Conservation (phyloP, 2,888 invertebrate genomes). For the Drosophila mettleri region DNA sequence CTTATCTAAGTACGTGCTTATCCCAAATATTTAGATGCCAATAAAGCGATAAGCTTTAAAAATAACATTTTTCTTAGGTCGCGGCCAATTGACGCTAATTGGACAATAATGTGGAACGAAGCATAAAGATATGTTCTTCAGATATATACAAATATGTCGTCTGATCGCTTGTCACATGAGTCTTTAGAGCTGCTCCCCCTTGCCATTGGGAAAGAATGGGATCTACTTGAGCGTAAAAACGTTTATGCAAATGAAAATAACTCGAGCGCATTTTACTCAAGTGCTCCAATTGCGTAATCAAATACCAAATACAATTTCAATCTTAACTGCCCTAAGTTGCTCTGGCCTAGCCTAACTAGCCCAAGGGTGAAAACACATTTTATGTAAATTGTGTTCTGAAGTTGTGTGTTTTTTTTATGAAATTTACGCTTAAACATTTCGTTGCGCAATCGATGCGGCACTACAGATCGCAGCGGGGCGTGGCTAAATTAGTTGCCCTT, state of each 20-base stretch:
- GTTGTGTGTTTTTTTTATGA: conserved; percentile 39
- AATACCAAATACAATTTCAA: conserved; percentile 61
- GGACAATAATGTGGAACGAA: conserved; percentile 56
- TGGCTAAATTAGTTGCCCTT: conserved; percentile 64
- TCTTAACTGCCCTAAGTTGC: conserved; percentile 23
- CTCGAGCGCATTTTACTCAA: conserved; percentile 56
- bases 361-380: conserved; percentile 6
- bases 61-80: conserved; percentile 22
- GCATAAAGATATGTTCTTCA: conserved; percentile 21
- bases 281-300: conserved; percentile 72
- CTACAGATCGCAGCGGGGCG: conserved; percentile 66
- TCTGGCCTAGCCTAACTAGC: conserved; percentile 26
- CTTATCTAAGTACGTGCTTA: conserved; percentile 18
- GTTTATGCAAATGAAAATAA: conserved; percentile 65
- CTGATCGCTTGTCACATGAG: conserved; percentile 28
- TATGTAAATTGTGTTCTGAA: conserved; percentile 43
- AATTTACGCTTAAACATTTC: conserved; percentile 71
- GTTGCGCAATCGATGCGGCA: conserved; percentile 76
- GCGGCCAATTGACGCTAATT: conserved; percentile 69
- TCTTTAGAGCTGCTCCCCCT: background rate
- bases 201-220: conserved; percentile 6
- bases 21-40: conserved; percentile 41
- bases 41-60: conserved; percentile 53
- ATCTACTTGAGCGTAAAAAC: conserved; percentile 62
- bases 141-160: conserved; percentile 13